A percentile compares a stretch with the other conserved stretches of the same genome.
Conservation (phyloP, 2,888 invertebrate species). For the Ametastegia equiseti region DNA sequence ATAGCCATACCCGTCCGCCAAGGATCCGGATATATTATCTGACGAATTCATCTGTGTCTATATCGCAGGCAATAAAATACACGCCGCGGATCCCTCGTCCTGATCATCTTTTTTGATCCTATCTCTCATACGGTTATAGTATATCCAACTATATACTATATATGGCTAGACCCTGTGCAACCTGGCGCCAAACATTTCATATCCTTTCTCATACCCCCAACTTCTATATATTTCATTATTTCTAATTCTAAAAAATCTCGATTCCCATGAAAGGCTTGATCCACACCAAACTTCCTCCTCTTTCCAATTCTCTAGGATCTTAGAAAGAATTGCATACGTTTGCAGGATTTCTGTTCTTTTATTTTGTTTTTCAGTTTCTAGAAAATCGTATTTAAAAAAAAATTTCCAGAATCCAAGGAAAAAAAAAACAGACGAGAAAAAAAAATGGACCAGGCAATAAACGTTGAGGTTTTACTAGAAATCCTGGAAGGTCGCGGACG, state of each 20-base stretch:
- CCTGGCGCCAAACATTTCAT: slow-evolving; percentile 46
- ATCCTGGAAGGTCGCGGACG: neutral
- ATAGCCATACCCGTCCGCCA: neutral
- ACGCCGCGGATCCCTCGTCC: slow-evolving; percentile 63
- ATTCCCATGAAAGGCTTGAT: neutral
- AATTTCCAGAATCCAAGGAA: neutral
- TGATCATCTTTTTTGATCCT: slow-evolving; percentile 68
- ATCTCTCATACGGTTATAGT: slow-evolving; percentile 58
- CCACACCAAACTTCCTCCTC: neutral
- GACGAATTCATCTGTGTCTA: slow-evolving; percentile 73
- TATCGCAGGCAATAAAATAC: slow-evolving; percentile 70
- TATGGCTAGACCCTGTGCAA: slow-evolving; percentile 38
- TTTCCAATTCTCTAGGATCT: neutral
- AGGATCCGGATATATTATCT: slow-evolving; percentile 66
- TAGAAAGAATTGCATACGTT: neutral
- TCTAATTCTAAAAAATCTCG: neutral
- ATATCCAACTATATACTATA: no score
- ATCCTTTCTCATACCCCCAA: slow-evolving; percentile 7
- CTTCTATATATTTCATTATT: slow-evolving; percentile 10
- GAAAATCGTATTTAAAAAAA: neutral
- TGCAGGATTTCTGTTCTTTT: neutral
- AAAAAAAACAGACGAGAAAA: neutral
- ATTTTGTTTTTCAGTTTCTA: neutral
- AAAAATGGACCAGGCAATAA: neutral
- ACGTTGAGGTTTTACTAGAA: neutral